phyloP scores from a whole-genome alignment of 2,888 invertebrate species.

The Hermaeophaga mercurialis region DNA sequence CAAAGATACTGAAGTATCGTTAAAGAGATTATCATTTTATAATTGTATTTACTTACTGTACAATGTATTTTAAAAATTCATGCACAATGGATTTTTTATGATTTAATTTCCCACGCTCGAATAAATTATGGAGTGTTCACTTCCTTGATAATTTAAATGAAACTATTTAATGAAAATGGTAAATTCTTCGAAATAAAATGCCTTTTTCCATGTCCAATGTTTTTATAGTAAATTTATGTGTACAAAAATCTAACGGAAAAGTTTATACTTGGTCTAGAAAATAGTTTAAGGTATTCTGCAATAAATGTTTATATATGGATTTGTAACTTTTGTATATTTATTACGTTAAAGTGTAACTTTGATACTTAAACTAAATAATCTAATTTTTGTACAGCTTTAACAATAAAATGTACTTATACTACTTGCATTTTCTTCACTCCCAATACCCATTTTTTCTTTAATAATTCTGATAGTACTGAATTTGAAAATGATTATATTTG shows the following conservation, averaged over 20 bases:
- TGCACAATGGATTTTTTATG: no score
- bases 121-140: no score
- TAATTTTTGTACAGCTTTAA: conserved; percentile 24
- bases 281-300: background rate
- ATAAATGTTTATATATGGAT: conserved; percentile 8
- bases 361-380: conserved; percentile 9
- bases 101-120: no score
- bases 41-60: no score
- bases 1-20: no score
- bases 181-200: conserved; percentile 7
- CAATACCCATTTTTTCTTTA: no score
- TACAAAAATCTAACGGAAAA: background rate
- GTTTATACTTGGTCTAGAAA: conserved; percentile 16
- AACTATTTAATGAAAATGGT: background rate
- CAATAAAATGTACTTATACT: conserved; percentile 21
- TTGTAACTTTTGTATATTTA: conserved; percentile 23
- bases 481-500: no score
- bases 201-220: conserved; percentile 7
- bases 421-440: background rate
- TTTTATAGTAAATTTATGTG: background rate
- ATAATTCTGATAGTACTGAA: no score
- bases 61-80: no score
- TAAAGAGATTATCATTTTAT: no score
- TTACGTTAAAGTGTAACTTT: conserved; percentile 9
- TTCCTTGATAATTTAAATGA: no score